Evolutionary conservation across 1,140 invertebrate genomes (phyloP).

Genomic region (Achatina immaculata): DNA sequence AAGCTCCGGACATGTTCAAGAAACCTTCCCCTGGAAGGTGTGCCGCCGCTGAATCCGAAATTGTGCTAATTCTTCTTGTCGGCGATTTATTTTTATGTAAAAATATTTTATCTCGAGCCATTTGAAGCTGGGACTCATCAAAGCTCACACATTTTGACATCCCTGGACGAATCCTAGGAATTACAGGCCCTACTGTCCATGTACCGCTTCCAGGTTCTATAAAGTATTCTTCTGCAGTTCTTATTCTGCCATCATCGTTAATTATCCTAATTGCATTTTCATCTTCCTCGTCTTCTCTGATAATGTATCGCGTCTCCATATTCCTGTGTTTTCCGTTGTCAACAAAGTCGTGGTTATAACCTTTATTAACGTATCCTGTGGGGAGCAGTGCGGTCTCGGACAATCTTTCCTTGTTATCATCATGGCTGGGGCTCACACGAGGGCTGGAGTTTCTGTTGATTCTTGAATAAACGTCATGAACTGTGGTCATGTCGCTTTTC

Average conservation of each 20-base stretch:
- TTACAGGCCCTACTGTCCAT: not conserved
- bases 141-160: slow-evolving; percentile 8
- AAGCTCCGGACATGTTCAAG: not conserved
- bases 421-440: not conserved
- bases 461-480: no score
- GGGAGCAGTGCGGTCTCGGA: not conserved
- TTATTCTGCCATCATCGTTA: not conserved
- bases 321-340: not conserved
- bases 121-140: not conserved
- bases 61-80: slow-evolving; percentile 5
- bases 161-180: not conserved
- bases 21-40: not conserved
- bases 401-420: not conserved
- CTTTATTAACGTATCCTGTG: not conserved
- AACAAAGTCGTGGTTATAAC: not conserved
- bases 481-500: no score
- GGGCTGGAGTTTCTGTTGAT: not conserved
- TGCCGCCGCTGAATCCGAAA: not conserved
- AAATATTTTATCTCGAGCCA: not conserved
- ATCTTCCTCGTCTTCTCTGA: not conserved
- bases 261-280: not conserved
- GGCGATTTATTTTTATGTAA: not conserved
- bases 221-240: not conserved
- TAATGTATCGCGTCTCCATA: not conserved
- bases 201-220: not conserved